phyloP scores from a whole-genome alignment of 2,888 invertebrate genomes.

The Megalurothrips usitatus region DNA sequence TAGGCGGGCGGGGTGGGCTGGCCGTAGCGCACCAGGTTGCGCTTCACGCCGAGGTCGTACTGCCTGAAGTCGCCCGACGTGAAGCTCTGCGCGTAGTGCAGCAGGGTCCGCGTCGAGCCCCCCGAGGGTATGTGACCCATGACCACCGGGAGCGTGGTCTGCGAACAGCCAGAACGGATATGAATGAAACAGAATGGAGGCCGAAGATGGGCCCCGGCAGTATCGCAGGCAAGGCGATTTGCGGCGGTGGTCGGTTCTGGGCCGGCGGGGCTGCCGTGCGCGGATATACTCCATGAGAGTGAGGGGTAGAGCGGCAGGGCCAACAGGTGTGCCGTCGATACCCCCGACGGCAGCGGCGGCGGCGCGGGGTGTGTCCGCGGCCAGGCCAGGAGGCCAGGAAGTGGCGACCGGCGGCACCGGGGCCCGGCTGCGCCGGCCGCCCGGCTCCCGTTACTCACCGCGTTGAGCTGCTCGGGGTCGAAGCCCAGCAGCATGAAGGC shows the following conservation, averaged over 20 bases:
- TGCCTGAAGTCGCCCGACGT: conserved; percentile 37
- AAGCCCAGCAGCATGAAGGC: conserved; percentile 22
- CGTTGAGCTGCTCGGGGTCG: conserved; percentile 18
- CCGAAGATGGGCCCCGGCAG: too few relatives aligned
- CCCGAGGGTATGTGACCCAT: conserved; percentile 35
- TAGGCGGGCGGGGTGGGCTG: conserved; percentile 35
- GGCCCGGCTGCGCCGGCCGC: too few relatives aligned
- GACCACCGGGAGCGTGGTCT: conserved; percentile 36
- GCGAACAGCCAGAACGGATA: conserved; percentile 12
- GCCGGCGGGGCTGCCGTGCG: too few relatives aligned
- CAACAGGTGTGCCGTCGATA: background rate
- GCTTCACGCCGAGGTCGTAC: conserved; percentile 36
- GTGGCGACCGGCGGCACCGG: too few relatives aligned
- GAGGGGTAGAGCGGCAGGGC: background rate
- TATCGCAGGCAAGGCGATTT: too few relatives aligned
- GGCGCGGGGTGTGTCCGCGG: too few relatives aligned
- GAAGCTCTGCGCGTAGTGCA: conserved; percentile 36
- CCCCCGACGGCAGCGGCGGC: background rate
- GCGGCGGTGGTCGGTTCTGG: too few relatives aligned
- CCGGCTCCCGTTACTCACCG: background rate
- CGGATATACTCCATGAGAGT: too few relatives aligned
- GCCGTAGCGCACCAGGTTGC: conserved; percentile 35
- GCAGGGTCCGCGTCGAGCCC: conserved; percentile 35
- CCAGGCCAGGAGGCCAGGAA: too few relatives aligned
- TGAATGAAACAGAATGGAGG: too few relatives aligned